phyloP scores from a whole-genome alignment of 2,888 invertebrate species.

The Gordius sp. region DNA sequence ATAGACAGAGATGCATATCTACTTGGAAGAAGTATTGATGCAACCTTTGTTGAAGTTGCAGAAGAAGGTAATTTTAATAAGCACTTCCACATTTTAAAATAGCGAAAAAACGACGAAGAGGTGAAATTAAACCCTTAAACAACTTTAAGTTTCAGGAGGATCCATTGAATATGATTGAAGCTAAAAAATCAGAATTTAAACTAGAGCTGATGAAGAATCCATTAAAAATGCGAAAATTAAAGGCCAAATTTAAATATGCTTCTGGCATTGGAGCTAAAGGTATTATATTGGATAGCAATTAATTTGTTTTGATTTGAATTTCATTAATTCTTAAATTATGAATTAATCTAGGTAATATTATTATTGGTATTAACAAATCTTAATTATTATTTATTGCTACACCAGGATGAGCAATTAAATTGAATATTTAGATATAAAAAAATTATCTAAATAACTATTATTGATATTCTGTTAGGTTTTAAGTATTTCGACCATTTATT shows the following conservation, averaged over 20 bases:
- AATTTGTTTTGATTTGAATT: no score
- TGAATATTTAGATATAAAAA: no score
- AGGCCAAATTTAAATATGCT: neutral
- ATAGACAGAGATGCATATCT: neutral
- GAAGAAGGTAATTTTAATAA: conserved; percentile 5
- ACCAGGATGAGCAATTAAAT: no score
- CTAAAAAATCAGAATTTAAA: neutral
- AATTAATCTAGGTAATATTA: no score
- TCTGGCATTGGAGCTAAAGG: neutral
- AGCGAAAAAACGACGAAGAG: neutral
- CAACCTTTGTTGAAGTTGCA: neutral
- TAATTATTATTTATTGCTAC: no score
- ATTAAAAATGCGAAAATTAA: neutral
- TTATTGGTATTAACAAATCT: no score
- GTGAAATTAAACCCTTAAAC: neutral
- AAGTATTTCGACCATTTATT: neutral
- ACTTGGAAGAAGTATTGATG: conserved; percentile 1
- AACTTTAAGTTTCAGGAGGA: neutral
- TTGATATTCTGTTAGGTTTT: neutral
- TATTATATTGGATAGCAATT: neutral
- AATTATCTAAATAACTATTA: neutral
- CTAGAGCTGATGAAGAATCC: neutral
- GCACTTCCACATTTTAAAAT: neutral
- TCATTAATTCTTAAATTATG: no score
- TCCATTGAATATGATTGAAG: neutral